Percentiles rank a stretch among this genome's conserved stretches.
Evolutionary conservation across 2,888 invertebrate species (phyloP).

Genomic region (Eupithecia pulchellata): DNA sequence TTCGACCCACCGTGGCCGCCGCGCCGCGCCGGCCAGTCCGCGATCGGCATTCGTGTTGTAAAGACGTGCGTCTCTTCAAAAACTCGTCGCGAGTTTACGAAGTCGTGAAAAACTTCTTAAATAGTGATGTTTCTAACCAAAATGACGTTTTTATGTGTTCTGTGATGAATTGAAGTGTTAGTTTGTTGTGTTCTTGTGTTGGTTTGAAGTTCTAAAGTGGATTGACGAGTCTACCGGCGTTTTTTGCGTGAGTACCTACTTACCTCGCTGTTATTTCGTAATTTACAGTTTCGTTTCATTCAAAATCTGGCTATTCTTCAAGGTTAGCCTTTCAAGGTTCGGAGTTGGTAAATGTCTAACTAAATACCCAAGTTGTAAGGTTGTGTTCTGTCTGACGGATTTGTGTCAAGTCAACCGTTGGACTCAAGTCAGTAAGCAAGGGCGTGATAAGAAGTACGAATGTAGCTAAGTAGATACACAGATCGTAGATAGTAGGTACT

Average conservation of each 20-base stretch:
- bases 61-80: slow-evolving; percentile 44
- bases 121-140: slow-evolving; percentile 60
- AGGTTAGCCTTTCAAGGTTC: slow-evolving; percentile 31
- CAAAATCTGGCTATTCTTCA: slow-evolving; percentile 25
- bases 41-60: slow-evolving; percentile 59
- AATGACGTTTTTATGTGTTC: slow-evolving; percentile 65
- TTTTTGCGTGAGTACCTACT: slow-evolving; percentile 41
- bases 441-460: slow-evolving; percentile 22
- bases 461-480: no score
- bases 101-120: slow-evolving; percentile 57
- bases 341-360: slow-evolving; percentile 1
- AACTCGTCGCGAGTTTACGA: slow-evolving; percentile 51
- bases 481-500: no score
- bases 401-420: slow-evolving; percentile 29
- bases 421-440: slow-evolving; percentile 20
- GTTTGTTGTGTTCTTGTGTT: slow-evolving; percentile 53
- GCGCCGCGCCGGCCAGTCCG: slow-evolving; percentile 53
- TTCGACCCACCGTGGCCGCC: neutral
- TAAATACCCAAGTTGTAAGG: neutral
- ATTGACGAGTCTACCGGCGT: slow-evolving; percentile 65
- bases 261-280: neutral
- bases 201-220: slow-evolving; percentile 56
- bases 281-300: slow-evolving; percentile 7
- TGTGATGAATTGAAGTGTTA: slow-evolving; percentile 54
- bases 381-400: neutral